Conservation (phyloP, 2,113 vertebrate species). For the Entelurus aequoreus region DNA sequence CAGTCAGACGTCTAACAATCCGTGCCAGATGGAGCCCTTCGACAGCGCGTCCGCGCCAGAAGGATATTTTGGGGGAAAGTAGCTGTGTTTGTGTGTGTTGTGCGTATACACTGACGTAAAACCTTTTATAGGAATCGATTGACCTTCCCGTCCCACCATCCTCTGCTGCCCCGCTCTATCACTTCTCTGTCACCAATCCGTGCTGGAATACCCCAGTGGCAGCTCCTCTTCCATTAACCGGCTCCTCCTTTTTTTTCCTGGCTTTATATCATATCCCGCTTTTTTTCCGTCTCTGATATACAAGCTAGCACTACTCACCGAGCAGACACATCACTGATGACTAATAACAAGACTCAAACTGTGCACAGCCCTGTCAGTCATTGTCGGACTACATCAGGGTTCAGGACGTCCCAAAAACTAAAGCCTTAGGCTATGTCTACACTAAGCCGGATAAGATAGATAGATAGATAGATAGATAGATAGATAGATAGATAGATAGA, state of each 20-base stretch:
- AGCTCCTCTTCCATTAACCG: slow-evolving; percentile 68
- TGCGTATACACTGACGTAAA: slow-evolving; percentile 33
- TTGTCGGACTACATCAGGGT: slow-evolving; percentile 8
- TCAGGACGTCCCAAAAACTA: background rate
- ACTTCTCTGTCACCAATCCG: slow-evolving; percentile 70
- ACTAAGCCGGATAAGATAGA: too few relatives aligned
- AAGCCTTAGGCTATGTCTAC: slow-evolving; percentile 1
- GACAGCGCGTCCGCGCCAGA: background rate
- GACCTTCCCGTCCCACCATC: slow-evolving; percentile 54
- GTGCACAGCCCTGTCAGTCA: slow-evolving; percentile 10
- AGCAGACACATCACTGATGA: slow-evolving; percentile 10
- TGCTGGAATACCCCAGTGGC: slow-evolving; percentile 67
- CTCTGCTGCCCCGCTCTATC: slow-evolving; percentile 52
- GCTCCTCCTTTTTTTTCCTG: slow-evolving; percentile 50
- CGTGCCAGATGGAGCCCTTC: background rate
- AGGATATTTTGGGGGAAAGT: slow-evolving; percentile 15
- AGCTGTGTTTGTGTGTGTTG: slow-evolving; percentile 19
- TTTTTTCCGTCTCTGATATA: slow-evolving; percentile 38
- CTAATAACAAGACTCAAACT: slow-evolving; percentile 11
- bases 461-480: too few relatives aligned
- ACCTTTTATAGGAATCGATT: slow-evolving; percentile 70
- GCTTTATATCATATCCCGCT: slow-evolving; percentile 42
- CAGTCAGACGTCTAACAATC: slow-evolving; percentile 15
- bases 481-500: too few relatives aligned
- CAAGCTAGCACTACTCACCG: slow-evolving; percentile 14